Evolutionary conservation across 2,888 invertebrate species (phyloP).

Genomic region (Brachypterus glaber): DNA sequence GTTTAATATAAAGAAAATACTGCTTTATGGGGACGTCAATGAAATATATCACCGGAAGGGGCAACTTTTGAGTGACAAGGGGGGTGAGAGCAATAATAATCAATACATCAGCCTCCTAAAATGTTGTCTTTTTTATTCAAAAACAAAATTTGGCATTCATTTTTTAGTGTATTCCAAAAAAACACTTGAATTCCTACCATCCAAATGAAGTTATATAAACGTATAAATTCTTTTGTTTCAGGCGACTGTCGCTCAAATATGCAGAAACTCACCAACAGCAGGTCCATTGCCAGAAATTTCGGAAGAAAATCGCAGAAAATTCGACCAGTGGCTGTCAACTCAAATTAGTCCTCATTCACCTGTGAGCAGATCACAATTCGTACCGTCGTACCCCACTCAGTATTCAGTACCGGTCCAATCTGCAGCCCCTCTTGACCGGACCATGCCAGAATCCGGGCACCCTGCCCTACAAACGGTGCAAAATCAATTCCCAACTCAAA

Average conservation of each 20-base stretch:
- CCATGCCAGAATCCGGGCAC: constrained; percentile 52
- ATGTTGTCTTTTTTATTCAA: too few relatives aligned
- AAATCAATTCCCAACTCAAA: constrained; percentile 69
- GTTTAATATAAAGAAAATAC: too few relatives aligned
- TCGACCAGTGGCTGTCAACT: constrained; percentile 83
- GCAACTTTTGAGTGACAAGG: too few relatives aligned
- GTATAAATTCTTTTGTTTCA: constrained; percentile 37
- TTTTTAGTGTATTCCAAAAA: too few relatives aligned
- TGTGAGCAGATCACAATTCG: constrained; percentile 35
- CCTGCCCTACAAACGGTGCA: constrained; percentile 70
- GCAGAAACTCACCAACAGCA: constrained; percentile 59
- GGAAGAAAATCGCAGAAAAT: constrained; percentile 78
- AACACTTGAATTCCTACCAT: not conserved
- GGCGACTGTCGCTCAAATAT: constrained; percentile 74
- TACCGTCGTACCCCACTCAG: constrained; percentile 43
- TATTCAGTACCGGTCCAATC: constrained; percentile 42
- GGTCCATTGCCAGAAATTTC: constrained; percentile 63
- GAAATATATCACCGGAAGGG: too few relatives aligned
- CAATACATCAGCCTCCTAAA: too few relatives aligned
- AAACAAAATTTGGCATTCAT: too few relatives aligned
- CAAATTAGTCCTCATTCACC: constrained; percentile 55
- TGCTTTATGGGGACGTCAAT: too few relatives aligned
- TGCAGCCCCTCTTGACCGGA: constrained; percentile 40
- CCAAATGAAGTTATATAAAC: not conserved
- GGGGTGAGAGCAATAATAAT: too few relatives aligned